phyloP scores from a whole-genome alignment of 2,797 vertebrate species.

The Gila robusta region DNA sequence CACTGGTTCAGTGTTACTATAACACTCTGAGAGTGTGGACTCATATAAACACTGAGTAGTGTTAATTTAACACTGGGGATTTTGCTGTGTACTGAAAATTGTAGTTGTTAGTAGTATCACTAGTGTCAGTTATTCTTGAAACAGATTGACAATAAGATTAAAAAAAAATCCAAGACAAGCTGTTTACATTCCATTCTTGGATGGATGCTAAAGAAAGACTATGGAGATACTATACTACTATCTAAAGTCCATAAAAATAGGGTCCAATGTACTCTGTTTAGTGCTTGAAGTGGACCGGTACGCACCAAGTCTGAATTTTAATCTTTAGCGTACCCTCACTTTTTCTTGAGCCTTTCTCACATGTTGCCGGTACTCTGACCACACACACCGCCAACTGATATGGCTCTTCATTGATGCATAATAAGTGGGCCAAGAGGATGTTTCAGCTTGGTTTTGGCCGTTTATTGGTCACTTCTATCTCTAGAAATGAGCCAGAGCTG shows the following conservation, averaged over 20 bases:
- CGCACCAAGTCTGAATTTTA: too few relatives aligned
- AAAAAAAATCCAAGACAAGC: neutral
- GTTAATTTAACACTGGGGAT: too few relatives aligned
- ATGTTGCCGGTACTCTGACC: too few relatives aligned
- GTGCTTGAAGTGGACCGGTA: too few relatives aligned
- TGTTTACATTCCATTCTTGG: neutral
- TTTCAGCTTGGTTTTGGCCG: conserved; percentile 43
- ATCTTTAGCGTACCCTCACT: too few relatives aligned
- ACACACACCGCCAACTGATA: too few relatives aligned
- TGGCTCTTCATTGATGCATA: neutral
- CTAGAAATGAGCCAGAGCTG: conserved; percentile 63
- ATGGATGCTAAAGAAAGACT: neutral
- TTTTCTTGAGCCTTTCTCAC: too few relatives aligned
- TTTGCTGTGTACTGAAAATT: neutral
- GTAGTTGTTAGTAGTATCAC: neutral
- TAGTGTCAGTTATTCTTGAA: neutral
- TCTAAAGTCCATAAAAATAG: neutral
- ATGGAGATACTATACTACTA: neutral
- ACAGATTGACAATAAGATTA: neutral
- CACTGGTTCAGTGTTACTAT: too few relatives aligned
- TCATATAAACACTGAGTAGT: too few relatives aligned
- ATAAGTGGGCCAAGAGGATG: neutral
- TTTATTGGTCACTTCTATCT: conserved; percentile 58
- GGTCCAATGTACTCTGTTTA: neutral
- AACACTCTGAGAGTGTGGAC: too few relatives aligned